Conservation (phyloP, 2,797 vertebrate species). For the Characodon lateralis region DNA sequence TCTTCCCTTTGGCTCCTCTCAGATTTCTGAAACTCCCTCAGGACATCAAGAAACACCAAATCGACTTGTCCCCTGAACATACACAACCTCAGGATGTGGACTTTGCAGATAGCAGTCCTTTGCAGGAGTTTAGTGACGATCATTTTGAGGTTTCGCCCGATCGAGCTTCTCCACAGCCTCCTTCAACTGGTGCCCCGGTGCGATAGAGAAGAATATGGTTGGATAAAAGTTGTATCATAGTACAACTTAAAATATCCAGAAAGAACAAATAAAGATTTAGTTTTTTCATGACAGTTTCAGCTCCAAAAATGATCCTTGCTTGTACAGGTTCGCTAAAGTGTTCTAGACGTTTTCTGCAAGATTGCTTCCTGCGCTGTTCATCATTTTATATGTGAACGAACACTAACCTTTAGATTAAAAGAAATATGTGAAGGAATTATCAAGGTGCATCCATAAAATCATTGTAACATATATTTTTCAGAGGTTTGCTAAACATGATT, state of each 20-base stretch:
- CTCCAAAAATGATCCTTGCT: slow-evolving; percentile 8
- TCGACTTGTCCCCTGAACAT: slow-evolving; percentile 75
- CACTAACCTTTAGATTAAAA: slow-evolving; percentile 38
- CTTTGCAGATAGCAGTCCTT: slow-evolving; percentile 46
- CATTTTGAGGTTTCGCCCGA: slow-evolving; percentile 79
- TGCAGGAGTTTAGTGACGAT: slow-evolving; percentile 73
- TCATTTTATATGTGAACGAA: slow-evolving; percentile 34
- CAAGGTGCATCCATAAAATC: slow-evolving; percentile 7
- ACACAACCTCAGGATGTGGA: slow-evolving; percentile 44
- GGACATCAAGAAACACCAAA: slow-evolving; percentile 73
- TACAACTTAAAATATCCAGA: not conserved
- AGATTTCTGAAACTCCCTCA: slow-evolving; percentile 90
- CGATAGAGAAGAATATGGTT: slow-evolving; percentile 32
- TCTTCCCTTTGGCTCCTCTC: slow-evolving; percentile 6
- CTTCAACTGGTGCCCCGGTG: slow-evolving; percentile 24
- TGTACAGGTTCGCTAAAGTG: slow-evolving; percentile 16
- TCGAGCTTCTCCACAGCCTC: slow-evolving; percentile 53
- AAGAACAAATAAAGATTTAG: not conserved
- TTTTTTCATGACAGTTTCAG: slow-evolving; percentile 19
- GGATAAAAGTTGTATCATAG: no score
- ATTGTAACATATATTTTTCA: slow-evolving; percentile 1
- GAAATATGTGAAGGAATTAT: slow-evolving; percentile 13
- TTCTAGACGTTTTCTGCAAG: slow-evolving; percentile 5
- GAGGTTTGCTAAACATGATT: slow-evolving; percentile 16
- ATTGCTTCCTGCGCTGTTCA: slow-evolving; percentile 28